phyloP scores from a whole-genome alignment of 1,140 invertebrate genomes.

The Elymnias hypermnestra region DNA sequence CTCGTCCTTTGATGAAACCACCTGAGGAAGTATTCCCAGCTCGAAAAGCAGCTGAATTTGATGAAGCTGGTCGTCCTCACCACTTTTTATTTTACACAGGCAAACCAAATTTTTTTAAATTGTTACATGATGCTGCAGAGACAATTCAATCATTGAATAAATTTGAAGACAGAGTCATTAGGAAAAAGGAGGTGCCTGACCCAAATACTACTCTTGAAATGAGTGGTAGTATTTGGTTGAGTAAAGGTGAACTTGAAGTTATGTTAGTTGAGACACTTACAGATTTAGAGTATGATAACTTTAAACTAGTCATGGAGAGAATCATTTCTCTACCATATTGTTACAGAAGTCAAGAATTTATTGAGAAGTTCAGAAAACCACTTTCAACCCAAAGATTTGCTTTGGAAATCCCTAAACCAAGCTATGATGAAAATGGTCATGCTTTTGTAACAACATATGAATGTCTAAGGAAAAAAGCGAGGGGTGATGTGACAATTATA shows the following conservation, averaged over 20 bases:
- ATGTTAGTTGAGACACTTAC: conserved; percentile 83
- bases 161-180: conserved; percentile 82
- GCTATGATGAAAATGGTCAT: conserved; percentile 81
- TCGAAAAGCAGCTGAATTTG: conserved; percentile 93
- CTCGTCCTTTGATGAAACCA: conserved; percentile 90
- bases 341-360: conserved; percentile 81
- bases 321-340: conserved; percentile 84
- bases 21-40: conserved; percentile 91
- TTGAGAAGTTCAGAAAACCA: conserved; percentile 81
- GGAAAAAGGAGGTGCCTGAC: conserved; percentile 78
- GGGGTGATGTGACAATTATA: conserved; percentile 80
- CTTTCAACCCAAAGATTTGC: conserved; percentile 75
- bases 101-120: conserved; percentile 88
- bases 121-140: conserved; percentile 84
- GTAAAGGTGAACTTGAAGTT: conserved; percentile 81
- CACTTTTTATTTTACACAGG: conserved; percentile 94
- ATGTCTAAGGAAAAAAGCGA: conserved; percentile 83
- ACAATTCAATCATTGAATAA: conserved; percentile 81
- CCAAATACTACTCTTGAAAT: conserved; percentile 78
- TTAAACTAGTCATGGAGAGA: conserved; percentile 83
- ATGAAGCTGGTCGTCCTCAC: conserved; percentile 89
- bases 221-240: conserved; percentile 78
- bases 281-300: conserved; percentile 85
- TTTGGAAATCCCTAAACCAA: conserved; percentile 78
- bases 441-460: conserved; percentile 83